phyloP scores from a whole-genome alignment of 2,797 vertebrate genomes.

The Arrhamphus sclerolepis region DNA sequence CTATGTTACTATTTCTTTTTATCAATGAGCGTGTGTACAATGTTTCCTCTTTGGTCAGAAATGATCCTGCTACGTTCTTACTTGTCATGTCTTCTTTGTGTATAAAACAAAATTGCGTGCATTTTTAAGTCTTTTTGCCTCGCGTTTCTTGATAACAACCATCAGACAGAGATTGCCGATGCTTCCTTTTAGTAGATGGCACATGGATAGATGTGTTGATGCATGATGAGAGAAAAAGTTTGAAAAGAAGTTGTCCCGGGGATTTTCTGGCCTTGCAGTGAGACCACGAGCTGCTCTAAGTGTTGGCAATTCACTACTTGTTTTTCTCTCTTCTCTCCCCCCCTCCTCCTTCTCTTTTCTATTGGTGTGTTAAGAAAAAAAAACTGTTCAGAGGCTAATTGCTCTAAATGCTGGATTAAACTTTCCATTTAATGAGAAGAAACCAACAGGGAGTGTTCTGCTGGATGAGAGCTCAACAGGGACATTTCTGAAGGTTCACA shows the following conservation, averaged over 20 bases:
- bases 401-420: slow-evolving; percentile 59
- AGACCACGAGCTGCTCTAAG: slow-evolving; percentile 1
- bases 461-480: slow-evolving; percentile 49
- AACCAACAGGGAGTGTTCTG: slow-evolving; percentile 49
- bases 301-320: slow-evolving; percentile 3
- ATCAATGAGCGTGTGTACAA: too few relatives aligned
- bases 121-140: too few relatives aligned
- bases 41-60: too few relatives aligned
- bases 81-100: too few relatives aligned
- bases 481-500: slow-evolving; percentile 48
- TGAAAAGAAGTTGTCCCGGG: slow-evolving; percentile 7
- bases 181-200: too few relatives aligned
- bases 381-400: slow-evolving; percentile 64
- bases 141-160: too few relatives aligned
- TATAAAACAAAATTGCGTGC: too few relatives aligned
- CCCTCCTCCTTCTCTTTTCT: not conserved
- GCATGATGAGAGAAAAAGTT: not conserved
- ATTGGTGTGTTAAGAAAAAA: slow-evolving; percentile 39
- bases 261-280: slow-evolving; percentile 2
- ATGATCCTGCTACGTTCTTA: too few relatives aligned
- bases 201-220: not conserved
- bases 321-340: slow-evolving; percentile 12
- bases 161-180: too few relatives aligned
- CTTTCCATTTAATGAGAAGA: slow-evolving; percentile 62
- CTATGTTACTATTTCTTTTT: too few relatives aligned